Evolutionary conservation across 2,113 vertebrate genomes (phyloP).

Genomic region (Heteronetta atricapilla): DNA sequence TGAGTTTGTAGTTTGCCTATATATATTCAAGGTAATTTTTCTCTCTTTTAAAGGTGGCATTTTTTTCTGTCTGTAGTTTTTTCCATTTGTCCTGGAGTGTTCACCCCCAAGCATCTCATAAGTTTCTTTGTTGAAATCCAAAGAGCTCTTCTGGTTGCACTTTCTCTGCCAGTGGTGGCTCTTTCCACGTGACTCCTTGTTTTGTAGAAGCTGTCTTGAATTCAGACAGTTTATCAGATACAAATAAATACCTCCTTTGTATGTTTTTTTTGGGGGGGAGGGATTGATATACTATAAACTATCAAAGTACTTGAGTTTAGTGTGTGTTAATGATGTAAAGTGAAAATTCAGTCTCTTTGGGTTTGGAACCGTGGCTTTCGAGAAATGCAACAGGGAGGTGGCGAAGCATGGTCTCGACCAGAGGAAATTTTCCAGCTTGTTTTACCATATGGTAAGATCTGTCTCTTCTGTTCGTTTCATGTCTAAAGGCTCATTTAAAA

Average conservation of each 20-base stretch:
- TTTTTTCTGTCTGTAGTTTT: not conserved
- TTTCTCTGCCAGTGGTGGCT: not conserved
- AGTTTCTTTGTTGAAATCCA: conserved; percentile 17
- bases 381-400: not conserved
- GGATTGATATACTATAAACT: not conserved
- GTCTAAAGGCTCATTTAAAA: not conserved
- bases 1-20: not conserved
- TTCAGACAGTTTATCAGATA: not conserved
- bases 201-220: conserved; percentile 11
- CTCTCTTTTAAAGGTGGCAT: not conserved
- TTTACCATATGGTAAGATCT: not conserved
- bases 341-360: not conserved
- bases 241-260: not conserved
- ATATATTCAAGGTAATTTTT: conserved; percentile 23
- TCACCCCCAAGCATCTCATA: not conserved
- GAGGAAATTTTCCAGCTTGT: not conserved
- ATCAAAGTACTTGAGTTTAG: not conserved
- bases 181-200: not conserved
- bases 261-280: not conserved
- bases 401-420: not conserved
- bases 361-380: not conserved
- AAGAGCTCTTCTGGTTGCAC: not conserved
- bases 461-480: not conserved
- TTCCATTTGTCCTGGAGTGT: not conserved
- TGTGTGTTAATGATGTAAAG: not conserved